phyloP scores from a whole-genome alignment of 2,797 vertebrate genomes.

The Sebastes baramenuke region DNA sequence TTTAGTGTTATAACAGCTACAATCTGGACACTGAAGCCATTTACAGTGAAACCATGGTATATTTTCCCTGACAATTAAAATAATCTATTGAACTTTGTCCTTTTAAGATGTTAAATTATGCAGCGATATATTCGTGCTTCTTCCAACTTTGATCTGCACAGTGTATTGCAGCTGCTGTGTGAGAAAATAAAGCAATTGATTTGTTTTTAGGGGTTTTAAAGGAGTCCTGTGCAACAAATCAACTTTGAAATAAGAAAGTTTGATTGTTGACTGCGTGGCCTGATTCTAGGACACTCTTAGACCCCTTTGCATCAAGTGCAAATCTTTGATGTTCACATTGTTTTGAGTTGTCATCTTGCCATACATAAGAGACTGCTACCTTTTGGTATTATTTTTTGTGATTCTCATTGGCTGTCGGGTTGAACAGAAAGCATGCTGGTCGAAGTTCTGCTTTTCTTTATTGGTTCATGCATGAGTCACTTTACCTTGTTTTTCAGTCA shows the following conservation, averaged over 20 bases:
- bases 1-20: neutral
- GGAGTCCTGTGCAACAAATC: slow-evolving; percentile 35
- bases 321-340: slow-evolving; percentile 22
- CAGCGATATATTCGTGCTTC: neutral
- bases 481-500: neutral
- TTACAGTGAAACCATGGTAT: neutral
- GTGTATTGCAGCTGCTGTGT: slow-evolving; percentile 76
- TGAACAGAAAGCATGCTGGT: slow-evolving; percentile 65
- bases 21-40: neutral
- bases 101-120: neutral
- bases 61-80: neutral
- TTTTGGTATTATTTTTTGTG: slow-evolving; percentile 16
- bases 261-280: slow-evolving; percentile 1
- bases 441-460: slow-evolving; percentile 29
- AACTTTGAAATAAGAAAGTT: neutral
- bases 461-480: slow-evolving; percentile 60
- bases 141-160: slow-evolving; percentile 43
- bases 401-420: slow-evolving; percentile 33
- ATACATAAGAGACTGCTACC: neutral
- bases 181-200: slow-evolving; percentile 66
- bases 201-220: slow-evolving; percentile 37
- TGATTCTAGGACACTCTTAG: slow-evolving; percentile 29
- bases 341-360: slow-evolving; percentile 46
- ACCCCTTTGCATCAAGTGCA: slow-evolving; percentile 34
- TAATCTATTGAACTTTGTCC: neutral